Conservation (phyloP, 2,797 vertebrate genomes). For the Cottoperca gobio region DNA sequence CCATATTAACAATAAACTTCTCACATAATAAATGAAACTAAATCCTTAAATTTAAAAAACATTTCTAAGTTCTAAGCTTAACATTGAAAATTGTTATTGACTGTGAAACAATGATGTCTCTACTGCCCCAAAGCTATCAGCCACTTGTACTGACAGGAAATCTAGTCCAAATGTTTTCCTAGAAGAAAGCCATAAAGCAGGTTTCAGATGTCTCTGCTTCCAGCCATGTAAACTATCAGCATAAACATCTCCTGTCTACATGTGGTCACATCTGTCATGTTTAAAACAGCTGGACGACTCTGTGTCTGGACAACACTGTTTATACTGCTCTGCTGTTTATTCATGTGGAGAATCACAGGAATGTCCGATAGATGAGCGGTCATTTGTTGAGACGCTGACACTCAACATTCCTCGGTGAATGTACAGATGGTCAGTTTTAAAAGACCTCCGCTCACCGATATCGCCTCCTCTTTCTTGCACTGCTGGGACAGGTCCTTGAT, state of each 20-base stretch:
- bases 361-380: constrained; percentile 37
- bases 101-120: background rate
- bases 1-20: background rate
- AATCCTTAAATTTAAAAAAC: background rate
- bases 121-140: background rate
- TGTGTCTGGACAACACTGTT: constrained; percentile 53
- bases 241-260: constrained; percentile 50
- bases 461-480: constrained; percentile 94
- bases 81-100: background rate
- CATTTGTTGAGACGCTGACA: constrained; percentile 8
- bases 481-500: constrained; percentile 95
- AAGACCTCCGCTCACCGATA: constrained; percentile 87
- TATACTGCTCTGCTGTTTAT: constrained; percentile 41
- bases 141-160: constrained; percentile 28
- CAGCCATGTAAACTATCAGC: constrained; percentile 49
- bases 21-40: background rate
- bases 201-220: constrained; percentile 43
- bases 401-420: constrained; percentile 3
- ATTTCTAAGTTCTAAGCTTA: background rate
- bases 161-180: constrained; percentile 42
- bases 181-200: constrained; percentile 44
- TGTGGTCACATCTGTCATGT: constrained; percentile 42
- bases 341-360: constrained; percentile 60
- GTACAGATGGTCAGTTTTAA: background rate
- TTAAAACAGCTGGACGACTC: constrained; percentile 56